Conservation (phyloP, 2,113 vertebrate genomes). For the Pogona vitticeps region DNA sequence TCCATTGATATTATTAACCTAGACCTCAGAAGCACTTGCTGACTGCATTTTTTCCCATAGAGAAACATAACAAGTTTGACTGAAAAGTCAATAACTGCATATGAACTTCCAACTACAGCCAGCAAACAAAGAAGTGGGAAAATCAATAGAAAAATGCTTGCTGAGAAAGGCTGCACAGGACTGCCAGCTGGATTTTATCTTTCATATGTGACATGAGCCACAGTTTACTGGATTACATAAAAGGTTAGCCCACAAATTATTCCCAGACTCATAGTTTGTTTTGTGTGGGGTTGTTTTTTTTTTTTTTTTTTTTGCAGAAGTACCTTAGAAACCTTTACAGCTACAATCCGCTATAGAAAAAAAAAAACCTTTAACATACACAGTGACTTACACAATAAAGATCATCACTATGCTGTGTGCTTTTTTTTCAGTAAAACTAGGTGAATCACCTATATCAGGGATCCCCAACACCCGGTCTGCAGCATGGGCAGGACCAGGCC, state of each 20-base stretch:
- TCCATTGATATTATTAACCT: not conserved
- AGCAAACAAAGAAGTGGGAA: conserved; percentile 19
- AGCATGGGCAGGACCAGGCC: too few species aligned
- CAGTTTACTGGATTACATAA: not conserved
- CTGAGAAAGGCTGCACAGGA: not conserved
- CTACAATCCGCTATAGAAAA: not conserved
- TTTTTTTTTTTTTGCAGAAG: not conserved
- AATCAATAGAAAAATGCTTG: conserved; percentile 13
- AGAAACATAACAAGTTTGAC: not conserved
- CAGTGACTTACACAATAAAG: not conserved
- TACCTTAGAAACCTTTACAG: not conserved
- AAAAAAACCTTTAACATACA: not conserved
- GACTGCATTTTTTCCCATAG: not conserved
- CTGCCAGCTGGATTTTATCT: conserved; percentile 2
- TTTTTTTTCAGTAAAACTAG: not conserved
- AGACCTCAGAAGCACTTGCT: not conserved
- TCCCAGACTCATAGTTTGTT: too few species aligned
- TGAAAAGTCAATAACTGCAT: conserved; percentile 21
- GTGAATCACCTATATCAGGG: too few species aligned
- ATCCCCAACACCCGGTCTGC: too few species aligned
- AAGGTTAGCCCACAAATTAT: not conserved
- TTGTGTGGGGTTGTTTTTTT: too few species aligned
- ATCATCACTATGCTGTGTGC: not conserved
- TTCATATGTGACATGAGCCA: not conserved
- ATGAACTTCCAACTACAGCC: conserved; percentile 8